These are phyloP conservation scores for Thamnaconus septentrionalis DNA, from an alignment of 2,113 vertebrate genomes.

Conservation along the genomic window DNA sequence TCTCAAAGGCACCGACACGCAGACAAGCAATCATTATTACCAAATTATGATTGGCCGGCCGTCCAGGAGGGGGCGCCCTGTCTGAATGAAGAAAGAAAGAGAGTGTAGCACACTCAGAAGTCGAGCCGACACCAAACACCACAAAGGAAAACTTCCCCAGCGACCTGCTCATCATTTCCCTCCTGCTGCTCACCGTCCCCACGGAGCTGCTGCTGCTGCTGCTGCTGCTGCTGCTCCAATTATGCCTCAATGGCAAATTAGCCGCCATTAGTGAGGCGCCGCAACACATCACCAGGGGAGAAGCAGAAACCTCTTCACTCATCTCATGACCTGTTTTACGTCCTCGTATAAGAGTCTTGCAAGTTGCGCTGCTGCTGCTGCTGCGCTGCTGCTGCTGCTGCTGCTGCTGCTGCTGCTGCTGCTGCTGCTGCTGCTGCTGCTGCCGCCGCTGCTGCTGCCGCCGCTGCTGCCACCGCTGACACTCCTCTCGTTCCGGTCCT, in stretches of 20 bases:
- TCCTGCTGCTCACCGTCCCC: conserved; percentile 38
- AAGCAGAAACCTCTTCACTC: conserved; percentile 46
- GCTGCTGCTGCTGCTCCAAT: conserved; percentile 60
- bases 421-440: no score
- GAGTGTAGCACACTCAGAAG: no score
- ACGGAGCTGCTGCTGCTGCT: conserved; percentile 56
- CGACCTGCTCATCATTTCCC: no score
- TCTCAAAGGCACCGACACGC: conserved; percentile 1
- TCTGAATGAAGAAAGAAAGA: no score
- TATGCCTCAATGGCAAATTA: conserved; percentile 73
- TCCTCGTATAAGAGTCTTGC: conserved; percentile 65
- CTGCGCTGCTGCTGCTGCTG: no score
- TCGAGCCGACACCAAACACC: no score
- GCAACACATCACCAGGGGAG: conserved; percentile 60
- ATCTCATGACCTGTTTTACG: conserved; percentile 53
- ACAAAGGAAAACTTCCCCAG: no score
- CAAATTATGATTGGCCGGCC: neutral
- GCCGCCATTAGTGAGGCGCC: conserved; percentile 61
- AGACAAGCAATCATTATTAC: conserved; percentile 17
- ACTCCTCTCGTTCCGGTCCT: no score
- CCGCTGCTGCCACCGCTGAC: no score
- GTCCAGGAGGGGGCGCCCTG: no score
- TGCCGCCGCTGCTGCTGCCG: no score
- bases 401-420: no score
- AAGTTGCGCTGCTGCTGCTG: conserved; percentile 65